phyloP scores from a whole-genome alignment of 2,888 invertebrate species.

The Pomacea canaliculata region DNA sequence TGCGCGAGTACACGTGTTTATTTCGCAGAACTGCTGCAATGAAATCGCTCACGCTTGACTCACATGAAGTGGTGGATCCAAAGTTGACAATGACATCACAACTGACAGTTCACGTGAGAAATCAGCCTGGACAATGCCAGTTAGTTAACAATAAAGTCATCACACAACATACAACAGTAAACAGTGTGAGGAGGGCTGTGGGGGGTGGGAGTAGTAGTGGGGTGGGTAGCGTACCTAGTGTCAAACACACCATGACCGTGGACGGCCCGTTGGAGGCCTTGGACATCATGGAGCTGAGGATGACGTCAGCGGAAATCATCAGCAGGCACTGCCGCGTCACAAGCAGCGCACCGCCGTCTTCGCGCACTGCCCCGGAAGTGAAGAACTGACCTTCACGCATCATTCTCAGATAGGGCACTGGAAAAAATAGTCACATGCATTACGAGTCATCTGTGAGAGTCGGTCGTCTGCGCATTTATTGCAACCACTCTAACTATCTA shows the following conservation, averaged over 20 bases:
- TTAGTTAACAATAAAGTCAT: no score
- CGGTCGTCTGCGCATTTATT: background rate
- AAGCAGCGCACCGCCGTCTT: slow-evolving; percentile 12
- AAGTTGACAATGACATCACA: no score
- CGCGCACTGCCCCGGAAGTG: slow-evolving; percentile 10
- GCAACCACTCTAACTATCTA: no score
- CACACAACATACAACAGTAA: no score
- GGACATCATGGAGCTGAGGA: slow-evolving; percentile 12
- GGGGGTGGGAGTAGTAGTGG: no score
- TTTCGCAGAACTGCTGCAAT: no score
- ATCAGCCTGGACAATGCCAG: no score
- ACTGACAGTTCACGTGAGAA: no score
- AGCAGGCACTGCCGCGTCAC: slow-evolving; percentile 6
- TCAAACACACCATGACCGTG: slow-evolving; percentile 13
- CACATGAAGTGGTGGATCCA: no score
- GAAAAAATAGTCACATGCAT: background rate
- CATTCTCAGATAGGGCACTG: slow-evolving; percentile 9
- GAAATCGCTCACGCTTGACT: no score
- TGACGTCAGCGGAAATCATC: slow-evolving; percentile 19
- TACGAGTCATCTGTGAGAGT: background rate
- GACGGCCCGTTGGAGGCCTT: background rate
- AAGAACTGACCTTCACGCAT: slow-evolving; percentile 11
- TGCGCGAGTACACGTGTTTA: no score
- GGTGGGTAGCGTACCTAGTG: background rate
- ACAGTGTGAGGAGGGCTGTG: no score